phyloP scores from a whole-genome alignment of 2,797 vertebrate genomes.

The Pyrocephalus nanus region DNA sequence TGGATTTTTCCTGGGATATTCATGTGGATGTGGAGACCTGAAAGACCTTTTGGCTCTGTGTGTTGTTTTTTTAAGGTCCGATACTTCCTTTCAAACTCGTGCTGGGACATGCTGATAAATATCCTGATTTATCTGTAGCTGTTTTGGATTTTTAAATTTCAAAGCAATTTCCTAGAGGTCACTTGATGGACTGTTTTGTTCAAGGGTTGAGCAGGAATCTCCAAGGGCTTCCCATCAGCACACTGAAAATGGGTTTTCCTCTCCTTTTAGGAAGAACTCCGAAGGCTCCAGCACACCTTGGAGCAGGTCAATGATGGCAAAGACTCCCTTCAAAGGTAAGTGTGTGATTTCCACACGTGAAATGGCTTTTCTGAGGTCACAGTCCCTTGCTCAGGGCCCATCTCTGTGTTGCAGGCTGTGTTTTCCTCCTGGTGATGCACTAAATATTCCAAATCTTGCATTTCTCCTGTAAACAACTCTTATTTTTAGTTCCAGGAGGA shows the following conservation, averaged over 20 bases:
- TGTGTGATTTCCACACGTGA: not conserved
- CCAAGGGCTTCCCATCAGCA: not conserved
- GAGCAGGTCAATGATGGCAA: constrained; percentile 81
- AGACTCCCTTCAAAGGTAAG: constrained; percentile 86
- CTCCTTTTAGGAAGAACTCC: constrained; percentile 84
- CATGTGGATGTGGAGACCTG: not conserved
- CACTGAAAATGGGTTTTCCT: not conserved
- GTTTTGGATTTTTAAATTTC: not conserved
- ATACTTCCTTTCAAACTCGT: not conserved
- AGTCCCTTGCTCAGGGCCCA: not conserved
- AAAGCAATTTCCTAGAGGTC: accelerated
- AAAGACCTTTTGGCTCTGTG: not conserved
- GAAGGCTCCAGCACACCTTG: constrained; percentile 82
- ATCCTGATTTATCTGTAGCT: not conserved
- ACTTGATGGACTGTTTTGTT: not conserved
- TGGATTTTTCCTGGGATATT: not conserved
- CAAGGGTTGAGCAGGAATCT: not conserved
- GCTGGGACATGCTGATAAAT: not conserved
- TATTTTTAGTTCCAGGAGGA: not conserved
- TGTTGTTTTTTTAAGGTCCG: not conserved
- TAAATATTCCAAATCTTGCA: not conserved
- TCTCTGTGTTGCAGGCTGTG: not conserved
- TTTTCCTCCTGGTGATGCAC: not conserved
- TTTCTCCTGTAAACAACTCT: not conserved
- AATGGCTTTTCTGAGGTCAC: not conserved